Percentiles rank a stretch among this genome's conserved stretches.
Conservation (phyloP, 23 tunicate genomes). For the Clavelina lepadiformis region DNA sequence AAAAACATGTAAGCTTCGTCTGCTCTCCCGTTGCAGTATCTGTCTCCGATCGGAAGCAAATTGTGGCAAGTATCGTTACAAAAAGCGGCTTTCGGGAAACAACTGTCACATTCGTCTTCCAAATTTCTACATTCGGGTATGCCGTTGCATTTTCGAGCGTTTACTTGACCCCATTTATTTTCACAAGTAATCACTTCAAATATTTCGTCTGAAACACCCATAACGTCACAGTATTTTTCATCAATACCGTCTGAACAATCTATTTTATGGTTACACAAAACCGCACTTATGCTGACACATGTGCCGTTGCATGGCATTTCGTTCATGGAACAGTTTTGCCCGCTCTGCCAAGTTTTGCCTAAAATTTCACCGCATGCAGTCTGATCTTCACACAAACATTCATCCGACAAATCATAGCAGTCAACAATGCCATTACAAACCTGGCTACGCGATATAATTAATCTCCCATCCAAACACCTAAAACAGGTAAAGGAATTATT, state of each 20-base stretch:
- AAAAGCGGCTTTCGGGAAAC: not conserved
- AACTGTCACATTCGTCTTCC: not conserved
- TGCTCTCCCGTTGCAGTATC: not conserved
- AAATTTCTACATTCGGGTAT: slow-evolving; percentile 6
- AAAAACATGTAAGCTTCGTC: not conserved
- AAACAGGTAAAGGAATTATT: not conserved
- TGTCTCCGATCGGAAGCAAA: not conserved
- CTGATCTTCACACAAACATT: slow-evolving; percentile 29
- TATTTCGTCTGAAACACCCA: not conserved
- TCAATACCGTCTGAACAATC: slow-evolving; percentile 5
- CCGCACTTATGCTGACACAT: not conserved
- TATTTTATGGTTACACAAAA: slow-evolving; percentile 1
- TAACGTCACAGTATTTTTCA: not conserved
- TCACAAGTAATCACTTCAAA: not conserved
- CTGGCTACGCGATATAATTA: slow-evolving; percentile 13
- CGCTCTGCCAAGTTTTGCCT: not conserved
- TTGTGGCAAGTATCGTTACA: not conserved
- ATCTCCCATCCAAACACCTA: not conserved
- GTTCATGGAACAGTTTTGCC: not conserved
- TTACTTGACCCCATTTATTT: not conserved
- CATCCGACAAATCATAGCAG: slow-evolving; percentile 49
- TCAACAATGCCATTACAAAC: slow-evolving; percentile 50
- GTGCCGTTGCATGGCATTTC: slow-evolving; percentile 1
- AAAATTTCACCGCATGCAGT: slow-evolving; percentile 1
- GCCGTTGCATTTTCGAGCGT: not conserved